phyloP scores from a whole-genome alignment of 2,113 vertebrate species.

The Takifugu flavidus region DNA sequence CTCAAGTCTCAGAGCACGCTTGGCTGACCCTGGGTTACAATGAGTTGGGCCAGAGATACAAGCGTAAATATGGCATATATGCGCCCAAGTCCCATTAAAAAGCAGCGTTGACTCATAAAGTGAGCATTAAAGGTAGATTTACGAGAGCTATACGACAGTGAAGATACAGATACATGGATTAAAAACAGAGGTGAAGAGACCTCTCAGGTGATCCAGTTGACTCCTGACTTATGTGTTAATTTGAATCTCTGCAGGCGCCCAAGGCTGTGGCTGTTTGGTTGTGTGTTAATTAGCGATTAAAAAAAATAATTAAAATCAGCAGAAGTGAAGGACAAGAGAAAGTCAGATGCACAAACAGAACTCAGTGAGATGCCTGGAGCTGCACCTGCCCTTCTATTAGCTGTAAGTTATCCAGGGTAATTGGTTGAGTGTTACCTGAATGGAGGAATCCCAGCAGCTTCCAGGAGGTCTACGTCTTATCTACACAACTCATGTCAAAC shows the following conservation, averaged over 20 bases:
- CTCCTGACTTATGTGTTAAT: no score
- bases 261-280: no score
- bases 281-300: neutral
- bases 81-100: neutral
- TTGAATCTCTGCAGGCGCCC: no score
- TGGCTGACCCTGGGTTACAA: constrained; percentile 22
- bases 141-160: no score
- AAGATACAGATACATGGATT: no score
- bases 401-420: constrained; percentile 41
- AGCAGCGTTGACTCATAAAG: neutral
- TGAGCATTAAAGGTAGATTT: neutral
- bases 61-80: neutral
- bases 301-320: constrained; percentile 23
- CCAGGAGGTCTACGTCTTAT: constrained; percentile 40
- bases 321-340: constrained; percentile 12
- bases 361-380: constrained; percentile 15
- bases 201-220: no score
- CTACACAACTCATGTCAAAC: constrained; percentile 40
- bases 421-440: constrained; percentile 40
- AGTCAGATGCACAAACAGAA: constrained; percentile 14
- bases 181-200: no score
- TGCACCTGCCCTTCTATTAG: constrained; percentile 54
- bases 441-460: constrained; percentile 35
- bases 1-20: constrained; percentile 19
- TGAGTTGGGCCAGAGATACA: constrained; percentile 2